Evolutionary conservation across 2,888 invertebrate species (phyloP).

Genomic region (Brachypalpus laphriformis): DNA sequence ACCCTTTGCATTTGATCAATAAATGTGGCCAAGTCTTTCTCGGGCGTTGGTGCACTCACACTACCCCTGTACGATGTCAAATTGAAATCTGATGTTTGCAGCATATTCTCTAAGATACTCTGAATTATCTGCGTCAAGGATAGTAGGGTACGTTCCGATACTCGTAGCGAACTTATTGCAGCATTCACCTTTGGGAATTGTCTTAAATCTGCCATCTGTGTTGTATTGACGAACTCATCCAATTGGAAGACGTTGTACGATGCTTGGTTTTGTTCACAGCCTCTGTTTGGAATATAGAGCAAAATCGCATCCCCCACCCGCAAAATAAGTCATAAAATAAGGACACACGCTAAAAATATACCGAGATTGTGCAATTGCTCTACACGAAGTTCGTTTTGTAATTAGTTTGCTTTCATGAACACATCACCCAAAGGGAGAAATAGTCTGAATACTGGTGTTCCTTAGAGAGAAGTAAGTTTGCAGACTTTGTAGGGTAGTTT

Average conservation of each 20-base stretch:
- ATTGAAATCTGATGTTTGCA: constrained; percentile 82
- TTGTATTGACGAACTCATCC: constrained; percentile 87
- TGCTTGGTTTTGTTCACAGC: constrained; percentile 88
- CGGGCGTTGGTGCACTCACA: constrained; percentile 82
- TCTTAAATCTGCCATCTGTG: constrained; percentile 84
- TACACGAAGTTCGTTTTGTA: constrained; percentile 33
- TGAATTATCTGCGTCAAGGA: constrained; percentile 82
- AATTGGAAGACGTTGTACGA: constrained; percentile 90
- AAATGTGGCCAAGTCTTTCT: constrained; percentile 83
- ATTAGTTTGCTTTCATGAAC: constrained; percentile 55
- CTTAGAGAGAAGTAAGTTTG: background rate
- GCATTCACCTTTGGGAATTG: constrained; percentile 82
- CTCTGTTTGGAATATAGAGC: constrained; percentile 83
- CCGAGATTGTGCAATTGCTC: background rate
- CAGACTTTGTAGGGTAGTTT: constrained; percentile 3
- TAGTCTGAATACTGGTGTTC: background rate
- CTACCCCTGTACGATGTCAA: constrained; percentile 81
- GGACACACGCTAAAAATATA: constrained; percentile 1
- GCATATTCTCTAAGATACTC: constrained; percentile 81
- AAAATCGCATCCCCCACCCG: background rate
- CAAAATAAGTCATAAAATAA: constrained; percentile 17
- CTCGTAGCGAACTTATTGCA: constrained; percentile 81
- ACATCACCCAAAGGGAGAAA: background rate
- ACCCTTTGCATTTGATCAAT: constrained; percentile 83
- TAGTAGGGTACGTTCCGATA: constrained; percentile 81